Percentiles rank a stretch among this genome's conserved stretches.
Evolutionary conservation across 2,113 vertebrate genomes (phyloP).

Genomic region (Pseudorectes ferrugineus): DNA sequence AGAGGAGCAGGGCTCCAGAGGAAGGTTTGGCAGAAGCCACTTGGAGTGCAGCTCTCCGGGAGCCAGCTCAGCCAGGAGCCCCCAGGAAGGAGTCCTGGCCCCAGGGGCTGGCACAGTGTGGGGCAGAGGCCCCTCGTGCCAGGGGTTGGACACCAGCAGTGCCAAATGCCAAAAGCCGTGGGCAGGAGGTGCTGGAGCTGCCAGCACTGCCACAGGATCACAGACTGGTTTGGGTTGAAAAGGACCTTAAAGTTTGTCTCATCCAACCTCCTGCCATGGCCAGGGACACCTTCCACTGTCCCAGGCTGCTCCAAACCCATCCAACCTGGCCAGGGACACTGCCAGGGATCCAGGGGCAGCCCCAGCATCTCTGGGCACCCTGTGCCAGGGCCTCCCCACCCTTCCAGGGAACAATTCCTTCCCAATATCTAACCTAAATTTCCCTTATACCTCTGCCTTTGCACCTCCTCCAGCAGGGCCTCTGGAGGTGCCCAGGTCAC

Average conservation of each 20-base stretch:
- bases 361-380: background rate
- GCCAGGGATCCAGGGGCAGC: background rate
- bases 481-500: background rate
- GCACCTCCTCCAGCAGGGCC: background rate
- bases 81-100: background rate
- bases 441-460: background rate
- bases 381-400: background rate
- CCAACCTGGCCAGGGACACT: background rate
- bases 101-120: background rate
- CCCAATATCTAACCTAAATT: no score
- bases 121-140: background rate
- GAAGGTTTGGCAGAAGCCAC: background rate
- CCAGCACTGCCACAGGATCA: background rate
- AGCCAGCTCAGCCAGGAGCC: background rate
- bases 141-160: background rate
- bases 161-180: accelerated
- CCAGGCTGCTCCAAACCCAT: background rate
- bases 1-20: background rate
- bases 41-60: accelerated
- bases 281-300: background rate
- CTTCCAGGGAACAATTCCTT: background rate
- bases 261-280: background rate
- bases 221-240: background rate
- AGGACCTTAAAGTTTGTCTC: background rate
- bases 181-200: background rate